These are phyloP conservation scores for Ethmia dodecea DNA, from an alignment of 2,888 invertebrate species.

Conservation along the genomic window DNA sequence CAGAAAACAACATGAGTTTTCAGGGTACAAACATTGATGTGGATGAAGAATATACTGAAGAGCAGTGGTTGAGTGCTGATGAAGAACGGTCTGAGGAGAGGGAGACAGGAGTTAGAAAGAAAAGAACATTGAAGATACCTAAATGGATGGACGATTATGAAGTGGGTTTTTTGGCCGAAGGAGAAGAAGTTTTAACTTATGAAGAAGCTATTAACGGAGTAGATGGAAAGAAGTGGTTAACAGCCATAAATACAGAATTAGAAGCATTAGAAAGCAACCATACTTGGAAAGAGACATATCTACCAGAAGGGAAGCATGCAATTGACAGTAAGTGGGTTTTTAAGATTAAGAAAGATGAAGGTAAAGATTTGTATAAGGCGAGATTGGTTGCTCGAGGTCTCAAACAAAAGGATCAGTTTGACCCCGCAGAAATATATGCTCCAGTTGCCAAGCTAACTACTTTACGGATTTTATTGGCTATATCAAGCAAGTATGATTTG, in stretches of 20 bases:
- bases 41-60: slow-evolving; percentile 1
- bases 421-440: slow-evolving; percentile 15
- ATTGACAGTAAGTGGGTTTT: slow-evolving; percentile 27
- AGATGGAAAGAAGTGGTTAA: slow-evolving; percentile 17
- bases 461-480: slow-evolving; percentile 15
- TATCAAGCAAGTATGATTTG: slow-evolving; percentile 4
- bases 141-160: slow-evolving; percentile 2
- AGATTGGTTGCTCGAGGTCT: slow-evolving; percentile 19
- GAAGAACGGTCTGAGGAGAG: neutral
- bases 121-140: slow-evolving; percentile 2
- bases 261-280: slow-evolving; percentile 19
- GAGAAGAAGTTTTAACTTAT: slow-evolving; percentile 15
- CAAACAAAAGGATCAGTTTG: slow-evolving; percentile 12
- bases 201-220: slow-evolving; percentile 16
- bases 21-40: neutral
- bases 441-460: slow-evolving; percentile 20
- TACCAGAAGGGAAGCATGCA: slow-evolving; percentile 11
- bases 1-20: neutral
- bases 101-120: neutral
- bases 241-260: slow-evolving; percentile 19
- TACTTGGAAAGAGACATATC: slow-evolving; percentile 16
- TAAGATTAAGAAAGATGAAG: slow-evolving; percentile 15
- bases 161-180: neutral
- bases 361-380: slow-evolving; percentile 18
- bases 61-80: neutral